These are phyloP conservation scores for Phylloscopus collybita DNA, from an alignment of 2,797 vertebrate species.

Conservation along the genomic window DNA sequence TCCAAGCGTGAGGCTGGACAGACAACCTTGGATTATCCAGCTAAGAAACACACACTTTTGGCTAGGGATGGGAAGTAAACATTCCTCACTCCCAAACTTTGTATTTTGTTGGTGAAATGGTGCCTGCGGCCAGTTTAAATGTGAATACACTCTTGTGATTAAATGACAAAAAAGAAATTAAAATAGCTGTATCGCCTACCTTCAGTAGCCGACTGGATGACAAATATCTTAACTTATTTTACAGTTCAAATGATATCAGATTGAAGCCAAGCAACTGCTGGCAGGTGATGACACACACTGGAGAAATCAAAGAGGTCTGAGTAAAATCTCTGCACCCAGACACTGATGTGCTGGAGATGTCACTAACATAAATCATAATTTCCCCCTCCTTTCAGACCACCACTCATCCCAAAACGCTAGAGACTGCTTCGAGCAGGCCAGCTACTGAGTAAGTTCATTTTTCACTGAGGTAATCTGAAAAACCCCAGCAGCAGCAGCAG, in stretches of 20 bases:
- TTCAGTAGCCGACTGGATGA: not conserved
- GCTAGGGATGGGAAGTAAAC: not conserved
- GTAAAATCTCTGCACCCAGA: not conserved
- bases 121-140: not conserved
- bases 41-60: not conserved
- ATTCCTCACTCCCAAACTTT: not conserved
- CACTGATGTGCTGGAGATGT: fast-evolving
- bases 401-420: not conserved
- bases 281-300: not conserved
- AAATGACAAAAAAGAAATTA: not conserved
- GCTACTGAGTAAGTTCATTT: not conserved
- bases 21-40: not conserved
- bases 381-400: not conserved
- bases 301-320: not conserved
- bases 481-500: not conserved
- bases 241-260: not conserved
- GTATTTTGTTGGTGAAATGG: not conserved
- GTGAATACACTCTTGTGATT: not conserved
- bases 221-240: not conserved
- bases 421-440: not conserved
- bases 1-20: not conserved
- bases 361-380: not conserved
- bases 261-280: not conserved
- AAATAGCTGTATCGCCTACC: fast-evolving
- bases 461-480: not conserved